Evolutionary conservation across 2,113 vertebrate species (phyloP), one percentile per base, ranked within the genome.

Genomic region (Symphodus melops): DNA sequence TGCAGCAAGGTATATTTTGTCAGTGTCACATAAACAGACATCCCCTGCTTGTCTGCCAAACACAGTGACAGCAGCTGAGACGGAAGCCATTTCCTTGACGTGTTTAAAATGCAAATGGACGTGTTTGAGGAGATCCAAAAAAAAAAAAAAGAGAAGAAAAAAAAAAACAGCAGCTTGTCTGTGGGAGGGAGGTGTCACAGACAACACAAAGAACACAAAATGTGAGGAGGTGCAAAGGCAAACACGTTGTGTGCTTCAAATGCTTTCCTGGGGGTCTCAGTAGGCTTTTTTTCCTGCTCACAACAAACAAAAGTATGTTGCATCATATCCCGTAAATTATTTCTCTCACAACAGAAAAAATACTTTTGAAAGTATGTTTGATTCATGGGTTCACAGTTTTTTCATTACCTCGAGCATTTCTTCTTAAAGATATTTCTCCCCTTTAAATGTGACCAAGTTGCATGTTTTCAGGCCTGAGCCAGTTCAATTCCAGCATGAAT

Each of bases 101-200:
- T 79, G 86, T 86, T 89, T 88, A 89, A 90, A 93, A 93, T 93
- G 91, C 90, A 91, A 92, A 92, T 93, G 82, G 82, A 65, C 20
- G 77, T 75, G 76, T 91, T 89, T 91, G 85, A 89, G 75, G 69
- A 80, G 80, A 87, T 59, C 41, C 60, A 37, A 49, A 75, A 75
- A 68, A 68, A 68, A 68, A 13, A 41, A 41, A 41, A 8, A 10
- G 42, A 48, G 16, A 62, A 46, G 52, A 63, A 62, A 56, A 66
- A 51, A 48, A 77, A 73, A 71, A 75, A 54, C 68, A 78, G 60
- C 90, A 92, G 89, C 89, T 83, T 91, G 88, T 91, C 86, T 87
- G 91, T 91, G 86, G 90, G 91, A 90, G 91, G 81, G 68, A 88
- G 82, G 88, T 92, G 90, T 89, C 83, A 83, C 28, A 81, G 68